A percentile compares a stretch with the other conserved stretches of the same genome.
Evolutionary conservation across 2,888 invertebrate genomes (phyloP).

Genomic region (Cryptocephalus primarius): DNA sequence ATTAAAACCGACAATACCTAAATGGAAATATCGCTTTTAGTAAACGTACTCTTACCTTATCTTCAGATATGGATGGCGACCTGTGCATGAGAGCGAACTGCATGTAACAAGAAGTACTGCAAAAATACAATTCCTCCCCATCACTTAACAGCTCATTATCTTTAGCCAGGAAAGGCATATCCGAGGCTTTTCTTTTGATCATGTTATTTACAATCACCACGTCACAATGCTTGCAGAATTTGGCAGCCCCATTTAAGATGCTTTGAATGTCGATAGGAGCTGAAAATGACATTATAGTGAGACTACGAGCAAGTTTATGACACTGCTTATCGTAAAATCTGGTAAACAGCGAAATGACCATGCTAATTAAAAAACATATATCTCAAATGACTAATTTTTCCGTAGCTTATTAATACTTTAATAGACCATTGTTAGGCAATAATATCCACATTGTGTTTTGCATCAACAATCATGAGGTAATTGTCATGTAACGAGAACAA

Average conservation of each 20-base stretch:
- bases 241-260: slow-evolving; percentile 78
- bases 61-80: slow-evolving; percentile 44
- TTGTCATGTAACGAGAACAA: too few relatives aligned
- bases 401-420: too few relatives aligned
- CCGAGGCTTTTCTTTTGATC: slow-evolving; percentile 67
- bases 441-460: too few relatives aligned
- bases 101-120: slow-evolving; percentile 80
- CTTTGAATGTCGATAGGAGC: slow-evolving; percentile 81
- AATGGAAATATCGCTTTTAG: too few relatives aligned
- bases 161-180: slow-evolving; percentile 62
- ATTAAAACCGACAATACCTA: too few relatives aligned
- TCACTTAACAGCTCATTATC: slow-evolving; percentile 46
- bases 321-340: too few relatives aligned
- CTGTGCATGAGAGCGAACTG: slow-evolving; percentile 64
- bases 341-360: not conserved
- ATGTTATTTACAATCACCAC: slow-evolving; percentile 78
- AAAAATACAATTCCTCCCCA: slow-evolving; percentile 69
- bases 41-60: slow-evolving; percentile 37
- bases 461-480: too few relatives aligned
- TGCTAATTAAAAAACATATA: not conserved
- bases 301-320: too few relatives aligned
- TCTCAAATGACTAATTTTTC: not conserved
- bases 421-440: too few relatives aligned
- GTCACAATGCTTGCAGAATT: slow-evolving; percentile 89
- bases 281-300: slow-evolving; percentile 21